Evolutionary conservation across 2,888 invertebrate species (phyloP).

Genomic region (Pammene fasciana): DNA sequence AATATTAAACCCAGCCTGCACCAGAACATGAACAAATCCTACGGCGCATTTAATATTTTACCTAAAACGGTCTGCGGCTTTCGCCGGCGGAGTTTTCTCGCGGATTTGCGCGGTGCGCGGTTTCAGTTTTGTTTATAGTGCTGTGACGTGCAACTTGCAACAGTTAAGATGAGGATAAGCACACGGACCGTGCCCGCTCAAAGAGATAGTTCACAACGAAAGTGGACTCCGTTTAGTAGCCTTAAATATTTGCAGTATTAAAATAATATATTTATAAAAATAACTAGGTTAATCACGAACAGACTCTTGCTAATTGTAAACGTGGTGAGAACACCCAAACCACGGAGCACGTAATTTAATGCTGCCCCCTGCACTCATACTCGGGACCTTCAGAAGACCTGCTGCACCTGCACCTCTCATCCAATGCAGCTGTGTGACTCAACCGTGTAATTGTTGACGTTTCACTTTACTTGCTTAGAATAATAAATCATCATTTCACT

Average conservation of each 20-base stretch:
- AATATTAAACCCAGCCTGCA: slow-evolving; percentile 71
- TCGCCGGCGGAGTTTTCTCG: slow-evolving; percentile 69
- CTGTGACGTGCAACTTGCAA: slow-evolving; percentile 62
- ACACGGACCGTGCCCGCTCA: slow-evolving; percentile 23
- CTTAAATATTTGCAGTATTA: slow-evolving; percentile 12
- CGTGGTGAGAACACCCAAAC: no score
- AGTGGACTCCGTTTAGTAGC: slow-evolving; percentile 29
- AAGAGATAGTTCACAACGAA: slow-evolving; percentile 16
- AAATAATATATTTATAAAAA: no score
- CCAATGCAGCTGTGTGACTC: no score
- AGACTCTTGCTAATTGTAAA: no score
- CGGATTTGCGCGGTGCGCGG: slow-evolving; percentile 55
- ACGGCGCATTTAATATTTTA: slow-evolving; percentile 79
- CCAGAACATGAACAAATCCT: slow-evolving; percentile 69
- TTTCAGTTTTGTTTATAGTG: slow-evolving; percentile 75
- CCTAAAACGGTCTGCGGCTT: slow-evolving; percentile 76
- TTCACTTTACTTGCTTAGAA: no score
- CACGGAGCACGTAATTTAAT: no score
- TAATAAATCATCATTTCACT: no score
- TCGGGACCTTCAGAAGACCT: no score
- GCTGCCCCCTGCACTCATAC: no score
- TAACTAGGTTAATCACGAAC: no score
- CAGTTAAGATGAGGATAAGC: slow-evolving; percentile 37
- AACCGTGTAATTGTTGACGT: no score
- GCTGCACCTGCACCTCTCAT: no score